These are phyloP conservation scores for Oscheius myriophilus DNA, from an alignment of 2,888 invertebrate genomes.

Conservation along the genomic window DNA sequence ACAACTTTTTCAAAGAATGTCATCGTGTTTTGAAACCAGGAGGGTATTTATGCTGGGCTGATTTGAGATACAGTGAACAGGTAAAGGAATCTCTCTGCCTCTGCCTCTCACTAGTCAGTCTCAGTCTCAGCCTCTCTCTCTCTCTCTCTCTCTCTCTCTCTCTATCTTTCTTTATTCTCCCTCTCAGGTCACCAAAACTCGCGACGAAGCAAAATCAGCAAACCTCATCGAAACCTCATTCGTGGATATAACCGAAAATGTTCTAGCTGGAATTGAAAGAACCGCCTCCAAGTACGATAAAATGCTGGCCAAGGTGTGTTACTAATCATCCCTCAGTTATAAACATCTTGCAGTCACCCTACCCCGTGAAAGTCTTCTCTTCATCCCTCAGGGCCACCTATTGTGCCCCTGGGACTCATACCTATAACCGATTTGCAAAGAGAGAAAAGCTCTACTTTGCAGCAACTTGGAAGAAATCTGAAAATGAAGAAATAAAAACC, in stretches of 20 bases:
- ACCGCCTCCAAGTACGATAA: slow-evolving; percentile 54
- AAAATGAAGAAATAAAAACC: too few species aligned
- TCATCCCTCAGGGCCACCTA: slow-evolving; percentile 54
- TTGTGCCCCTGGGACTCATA: slow-evolving; percentile 63
- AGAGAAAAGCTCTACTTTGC: slow-evolving; percentile 40
- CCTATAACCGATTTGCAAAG: slow-evolving; percentile 41
- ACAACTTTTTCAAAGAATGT: slow-evolving; percentile 55
- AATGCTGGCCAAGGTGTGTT: slow-evolving; percentile 45
- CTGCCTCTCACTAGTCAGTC: too few species aligned
- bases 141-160: too few species aligned
- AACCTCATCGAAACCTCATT: slow-evolving; percentile 41
- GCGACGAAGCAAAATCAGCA: slow-evolving; percentile 29
- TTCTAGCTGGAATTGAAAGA: slow-evolving; percentile 49
- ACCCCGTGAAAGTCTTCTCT: slow-evolving; percentile 50
- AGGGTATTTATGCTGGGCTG: slow-evolving; percentile 58
- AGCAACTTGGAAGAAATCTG: slow-evolving; percentile 43
- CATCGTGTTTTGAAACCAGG: slow-evolving; percentile 48
- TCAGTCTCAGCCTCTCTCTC: too few species aligned
- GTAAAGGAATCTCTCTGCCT: slow-evolving; percentile 31
- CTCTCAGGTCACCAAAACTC: neutral
- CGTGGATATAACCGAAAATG: slow-evolving; percentile 49
- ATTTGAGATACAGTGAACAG: slow-evolving; percentile 50
- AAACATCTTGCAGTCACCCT: slow-evolving; percentile 62
- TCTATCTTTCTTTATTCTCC: neutral
- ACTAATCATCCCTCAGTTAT: too few species aligned